Evolutionary conservation across 2,113 vertebrate genomes (phyloP), one percentile per base, ranked within the genome.

Genomic region (Hemiprocne comata): DNA sequence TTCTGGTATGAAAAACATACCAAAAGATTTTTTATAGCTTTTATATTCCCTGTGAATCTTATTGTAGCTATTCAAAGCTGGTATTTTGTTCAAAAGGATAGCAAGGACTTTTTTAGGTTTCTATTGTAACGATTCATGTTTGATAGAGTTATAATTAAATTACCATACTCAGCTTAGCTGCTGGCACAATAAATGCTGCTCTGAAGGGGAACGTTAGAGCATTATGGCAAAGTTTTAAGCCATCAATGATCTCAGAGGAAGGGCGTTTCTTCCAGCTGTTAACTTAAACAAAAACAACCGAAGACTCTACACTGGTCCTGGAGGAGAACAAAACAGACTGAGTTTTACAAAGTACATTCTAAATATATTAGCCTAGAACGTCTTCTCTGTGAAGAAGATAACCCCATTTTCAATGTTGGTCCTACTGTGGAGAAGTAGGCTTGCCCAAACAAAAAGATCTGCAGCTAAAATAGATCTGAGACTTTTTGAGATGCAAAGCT

Each of bases 221-320:
- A 90, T 86, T 93, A 96, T 33, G 85, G 38, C 72, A 94, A 88
- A 83, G 72, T 96, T 96, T 91, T 50, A 94, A 91, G 90, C 67
- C 82, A 93, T 96, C 74, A 64, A 38, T 96, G 95, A 97, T 93
- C 95, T 97, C 87, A 96, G 95, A 95, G 92, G 95, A 97, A 95
- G 94, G 95, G 92, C 4, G 88, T 96, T 96, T 91, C 94, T 96
- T 95, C 82, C 85, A 95, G 64, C 85, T 87, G 60, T 91, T 93
- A 95, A 92, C 58, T 91, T 93, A 90, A 95, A 95, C 77, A 93
- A 90, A 96, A 95, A 94, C 87, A 97, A 85, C 87, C 42, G 67
- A 95, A 93, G 69, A 81, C 78, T 90, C 67, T 77, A 64, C 72
- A 50, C 69, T 84, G 33, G 29, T 64, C 38, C 55, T 88, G 34